These are phyloP conservation scores for Ascidia mentula DNA, from an alignment of 23 tunicate genomes.

Conservation along the genomic window DNA sequence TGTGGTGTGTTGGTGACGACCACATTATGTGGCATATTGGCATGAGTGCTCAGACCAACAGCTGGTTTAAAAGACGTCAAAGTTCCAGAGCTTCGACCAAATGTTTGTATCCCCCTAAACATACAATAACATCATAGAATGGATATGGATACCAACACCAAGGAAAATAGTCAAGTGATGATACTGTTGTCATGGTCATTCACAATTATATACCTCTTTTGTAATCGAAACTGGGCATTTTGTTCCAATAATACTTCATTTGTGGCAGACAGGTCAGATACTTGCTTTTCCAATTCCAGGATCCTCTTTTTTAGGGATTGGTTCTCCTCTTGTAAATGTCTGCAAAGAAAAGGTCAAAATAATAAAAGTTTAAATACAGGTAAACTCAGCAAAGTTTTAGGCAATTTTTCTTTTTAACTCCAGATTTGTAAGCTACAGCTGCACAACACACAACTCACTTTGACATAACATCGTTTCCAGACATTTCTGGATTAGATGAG, in stretches of 20 bases:
- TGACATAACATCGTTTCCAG: neutral
- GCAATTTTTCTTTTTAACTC: neutral
- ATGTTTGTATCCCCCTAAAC: slow-evolving; percentile 32
- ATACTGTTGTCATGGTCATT: neutral
- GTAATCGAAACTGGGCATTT: slow-evolving; percentile 94
- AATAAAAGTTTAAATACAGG: neutral
- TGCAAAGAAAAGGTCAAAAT: neutral
- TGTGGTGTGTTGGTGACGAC: slow-evolving; percentile 42
- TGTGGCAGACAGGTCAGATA: slow-evolving; percentile 92
- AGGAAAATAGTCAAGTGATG: too few relatives aligned
- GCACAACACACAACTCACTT: neutral
- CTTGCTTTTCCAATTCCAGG: slow-evolving; percentile 81
- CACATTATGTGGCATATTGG: slow-evolving; percentile 15
- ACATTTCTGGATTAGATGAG: slow-evolving; percentile 2
- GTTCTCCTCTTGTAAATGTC: slow-evolving; percentile 82
- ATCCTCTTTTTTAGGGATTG: slow-evolving; percentile 57
- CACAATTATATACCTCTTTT: slow-evolving; percentile 45
- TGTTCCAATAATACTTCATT: slow-evolving; percentile 98
- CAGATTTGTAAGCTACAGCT: neutral
- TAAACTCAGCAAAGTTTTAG: neutral
- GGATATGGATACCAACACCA: too few relatives aligned
- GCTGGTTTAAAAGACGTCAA: slow-evolving; percentile 37
- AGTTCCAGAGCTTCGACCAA: slow-evolving; percentile 23
- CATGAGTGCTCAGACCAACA: slow-evolving; percentile 17
- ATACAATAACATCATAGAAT: neutral